phyloP scores from a whole-genome alignment of 2,888 invertebrate genomes.

The Mimachlamys varia region DNA sequence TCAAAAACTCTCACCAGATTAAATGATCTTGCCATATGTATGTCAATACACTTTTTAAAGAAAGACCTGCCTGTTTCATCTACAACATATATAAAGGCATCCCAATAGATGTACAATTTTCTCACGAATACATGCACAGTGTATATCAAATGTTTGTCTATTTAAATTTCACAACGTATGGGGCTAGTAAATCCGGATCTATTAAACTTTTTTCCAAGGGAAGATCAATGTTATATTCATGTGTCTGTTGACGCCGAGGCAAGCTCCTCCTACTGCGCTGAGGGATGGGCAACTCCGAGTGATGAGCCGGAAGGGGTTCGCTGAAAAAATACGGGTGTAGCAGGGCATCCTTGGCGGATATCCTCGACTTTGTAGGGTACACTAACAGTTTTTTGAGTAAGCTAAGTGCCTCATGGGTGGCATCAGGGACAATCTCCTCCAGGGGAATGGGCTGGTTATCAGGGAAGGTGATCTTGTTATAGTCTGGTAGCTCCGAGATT shows the following conservation, averaged over 20 bases:
- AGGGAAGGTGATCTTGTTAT: conserved; percentile 96
- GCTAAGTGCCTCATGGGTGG: conserved; percentile 88
- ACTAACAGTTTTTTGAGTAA: conserved; percentile 90
- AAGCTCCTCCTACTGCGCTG: conserved; percentile 71
- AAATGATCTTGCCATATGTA: too few species aligned
- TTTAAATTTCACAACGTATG: conserved; percentile 71
- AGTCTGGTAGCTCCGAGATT: conserved; percentile 91
- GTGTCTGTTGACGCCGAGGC: conserved; percentile 76
- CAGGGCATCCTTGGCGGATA: conserved; percentile 88
- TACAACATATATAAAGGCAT: too few species aligned
- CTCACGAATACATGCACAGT: too few species aligned
- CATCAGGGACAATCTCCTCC: conserved; percentile 91
- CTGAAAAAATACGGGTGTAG: conserved; percentile 88
- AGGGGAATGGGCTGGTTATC: conserved; percentile 90
- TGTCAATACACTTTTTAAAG: too few species aligned
- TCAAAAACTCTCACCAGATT: too few species aligned
- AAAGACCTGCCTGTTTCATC: too few species aligned
- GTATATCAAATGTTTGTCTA: conserved; percentile 35
- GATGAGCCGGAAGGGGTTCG: conserved; percentile 86
- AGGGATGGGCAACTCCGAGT: conserved; percentile 88
- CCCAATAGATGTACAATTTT: too few species aligned
- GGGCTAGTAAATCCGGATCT: conserved; percentile 75
- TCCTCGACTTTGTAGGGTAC: conserved; percentile 90
- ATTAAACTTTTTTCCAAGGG: conserved; percentile 77
- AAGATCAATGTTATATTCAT: conserved; percentile 78